phyloP scores from a whole-genome alignment of 2,797 vertebrate genomes.

The Muraenolepis orangiensis region DNA sequence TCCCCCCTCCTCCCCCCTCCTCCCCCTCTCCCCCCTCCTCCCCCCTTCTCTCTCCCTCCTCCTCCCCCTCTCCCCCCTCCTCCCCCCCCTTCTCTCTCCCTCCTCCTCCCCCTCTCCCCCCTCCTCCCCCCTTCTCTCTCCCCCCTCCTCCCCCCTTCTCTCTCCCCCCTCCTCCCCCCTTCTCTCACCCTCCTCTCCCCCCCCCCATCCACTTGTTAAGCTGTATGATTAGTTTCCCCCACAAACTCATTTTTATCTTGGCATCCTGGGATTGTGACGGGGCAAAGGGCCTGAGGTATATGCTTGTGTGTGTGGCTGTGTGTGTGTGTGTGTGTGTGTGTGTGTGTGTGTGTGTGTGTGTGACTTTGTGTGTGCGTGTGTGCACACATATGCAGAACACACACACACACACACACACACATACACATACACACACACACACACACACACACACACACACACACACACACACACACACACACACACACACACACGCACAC shows the following conservation, averaged over 20 bases:
- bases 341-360: constrained; percentile 10
- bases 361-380: neutral
- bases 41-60: no score
- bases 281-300: constrained; percentile 3
- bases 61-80: constrained; percentile 7
- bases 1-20: neutral
- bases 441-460: no score
- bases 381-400: no score
- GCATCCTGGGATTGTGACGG: constrained; percentile 35
- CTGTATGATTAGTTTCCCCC: constrained; percentile 66
- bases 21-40: constrained; percentile 23
- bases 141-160: neutral
- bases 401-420: no score
- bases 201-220: constrained; percentile 60
- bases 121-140: constrained; percentile 10
- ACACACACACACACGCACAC: no score
- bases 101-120: neutral
- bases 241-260: constrained; percentile 63
- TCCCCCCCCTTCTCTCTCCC: constrained; percentile 4
- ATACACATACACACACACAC: no score
- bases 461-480: no score
- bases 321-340: no score
- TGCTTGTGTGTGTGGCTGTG: neutral
- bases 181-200: neutral
- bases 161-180: constrained; percentile 17